phyloP scores from a whole-genome alignment of 2,113 vertebrate genomes.

The Poeciliopsis prolifica region DNA sequence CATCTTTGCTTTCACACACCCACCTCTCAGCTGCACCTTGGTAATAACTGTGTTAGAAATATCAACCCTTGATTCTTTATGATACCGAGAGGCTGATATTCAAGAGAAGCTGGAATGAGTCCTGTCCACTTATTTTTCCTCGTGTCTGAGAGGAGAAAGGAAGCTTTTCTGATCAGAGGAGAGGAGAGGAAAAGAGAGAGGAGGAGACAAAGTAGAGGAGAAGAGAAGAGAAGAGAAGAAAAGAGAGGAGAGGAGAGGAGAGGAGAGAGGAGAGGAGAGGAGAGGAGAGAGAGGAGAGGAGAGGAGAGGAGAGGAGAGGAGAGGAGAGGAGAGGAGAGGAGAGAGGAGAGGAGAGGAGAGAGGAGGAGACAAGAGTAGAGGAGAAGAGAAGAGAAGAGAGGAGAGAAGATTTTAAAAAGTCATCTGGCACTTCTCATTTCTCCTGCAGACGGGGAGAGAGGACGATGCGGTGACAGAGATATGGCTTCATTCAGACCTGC shows the following conservation, averaged over 20 bases:
- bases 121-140: slow-evolving; percentile 6
- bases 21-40: slow-evolving; percentile 36
- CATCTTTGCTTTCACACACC: slow-evolving; percentile 50
- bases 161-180: slow-evolving; percentile 25
- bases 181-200: no score
- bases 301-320: no score
- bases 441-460: slow-evolving; percentile 33
- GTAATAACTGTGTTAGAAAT: slow-evolving; percentile 46
- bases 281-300: no score
- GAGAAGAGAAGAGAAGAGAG: no score
- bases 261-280: no score
- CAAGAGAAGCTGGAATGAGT: slow-evolving; percentile 15
- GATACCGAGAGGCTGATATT: slow-evolving; percentile 21
- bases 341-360: no score
- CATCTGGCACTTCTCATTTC: slow-evolving; percentile 41
- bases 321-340: no score
- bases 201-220: no score
- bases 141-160: slow-evolving; percentile 17
- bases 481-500: slow-evolving; percentile 49
- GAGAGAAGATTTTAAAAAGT: no score
- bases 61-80: slow-evolving; percentile 48
- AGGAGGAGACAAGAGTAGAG: no score
- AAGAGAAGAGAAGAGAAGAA: no score
- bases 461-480: slow-evolving; percentile 46
- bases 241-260: no score